phyloP scores from a whole-genome alignment of 1,140 invertebrate genomes.

The Oreohelix idahoensis region DNA sequence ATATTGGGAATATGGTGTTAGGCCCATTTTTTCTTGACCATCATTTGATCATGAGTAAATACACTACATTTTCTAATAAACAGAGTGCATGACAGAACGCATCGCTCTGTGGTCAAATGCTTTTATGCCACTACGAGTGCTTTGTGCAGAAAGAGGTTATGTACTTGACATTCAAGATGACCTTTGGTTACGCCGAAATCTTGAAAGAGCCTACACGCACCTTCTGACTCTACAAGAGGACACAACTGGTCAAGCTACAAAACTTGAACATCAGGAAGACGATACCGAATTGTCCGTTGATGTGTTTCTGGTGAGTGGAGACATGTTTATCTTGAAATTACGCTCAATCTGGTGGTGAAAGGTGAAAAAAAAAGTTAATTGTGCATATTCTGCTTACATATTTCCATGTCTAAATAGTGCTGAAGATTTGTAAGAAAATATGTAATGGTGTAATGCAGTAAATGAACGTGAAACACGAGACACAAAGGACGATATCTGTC shows the following conservation, averaged over 20 bases:
- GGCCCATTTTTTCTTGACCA: too few species aligned
- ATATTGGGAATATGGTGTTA: too few species aligned
- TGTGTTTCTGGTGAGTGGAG: background rate
- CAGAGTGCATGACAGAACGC: slow-evolving; percentile 22
- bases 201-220: slow-evolving; percentile 1
- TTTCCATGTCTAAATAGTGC: too few species aligned
- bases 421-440: too few species aligned
- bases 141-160: slow-evolving; percentile 27
- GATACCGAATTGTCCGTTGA: background rate
- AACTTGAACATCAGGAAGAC: background rate
- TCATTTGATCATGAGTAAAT: too few species aligned
- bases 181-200: slow-evolving; percentile 12
- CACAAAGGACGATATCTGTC: too few species aligned
- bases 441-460: too few species aligned
- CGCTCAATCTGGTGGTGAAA: too few species aligned
- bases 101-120: slow-evolving; percentile 1
- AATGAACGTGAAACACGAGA: too few species aligned
- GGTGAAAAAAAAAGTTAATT: too few species aligned
- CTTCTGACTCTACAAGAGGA: background rate
- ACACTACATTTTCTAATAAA: background rate
- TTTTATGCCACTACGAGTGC: background rate
- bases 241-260: background rate
- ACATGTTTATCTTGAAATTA: too few species aligned
- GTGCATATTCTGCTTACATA: too few species aligned
- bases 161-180: slow-evolving; percentile 34